Conservation (phyloP, 2,113 vertebrate genomes). For the Tenrec ecaudatus region DNA sequence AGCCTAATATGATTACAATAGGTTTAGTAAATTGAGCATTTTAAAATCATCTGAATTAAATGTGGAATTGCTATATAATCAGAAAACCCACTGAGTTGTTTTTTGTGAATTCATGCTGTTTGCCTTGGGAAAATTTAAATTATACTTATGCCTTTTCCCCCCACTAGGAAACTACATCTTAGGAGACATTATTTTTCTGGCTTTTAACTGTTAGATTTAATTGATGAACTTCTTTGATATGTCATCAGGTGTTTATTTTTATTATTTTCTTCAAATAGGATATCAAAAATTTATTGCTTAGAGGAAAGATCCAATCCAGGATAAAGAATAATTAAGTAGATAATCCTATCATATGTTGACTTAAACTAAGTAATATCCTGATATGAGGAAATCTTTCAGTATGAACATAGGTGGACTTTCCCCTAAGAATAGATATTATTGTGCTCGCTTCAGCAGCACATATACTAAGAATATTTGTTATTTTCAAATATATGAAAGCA, state of each 20-base stretch:
- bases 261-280: background rate
- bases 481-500: too few species aligned
- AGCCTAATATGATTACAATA: background rate
- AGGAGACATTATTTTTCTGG: background rate
- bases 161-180: background rate
- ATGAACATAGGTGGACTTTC: background rate
- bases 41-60: background rate
- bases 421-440: constrained; percentile 26
- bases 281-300: background rate
- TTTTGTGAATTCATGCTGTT: constrained; percentile 23
- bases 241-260: constrained; percentile 26
- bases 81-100: constrained; percentile 30
- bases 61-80: background rate
- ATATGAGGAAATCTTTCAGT: background rate
- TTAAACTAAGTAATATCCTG: background rate
- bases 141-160: background rate
- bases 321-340: constrained; percentile 1
- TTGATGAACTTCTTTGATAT: background rate
- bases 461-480: too few species aligned
- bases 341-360: background rate
- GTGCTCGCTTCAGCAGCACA: too few species aligned
- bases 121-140: constrained; percentile 15
- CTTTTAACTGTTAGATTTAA: background rate
- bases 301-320: background rate
- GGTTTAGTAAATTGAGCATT: background rate